Base-by-base conservation (phyloP, 1,140 invertebrate genomes). In the Meloidogyne hapla region DNA sequence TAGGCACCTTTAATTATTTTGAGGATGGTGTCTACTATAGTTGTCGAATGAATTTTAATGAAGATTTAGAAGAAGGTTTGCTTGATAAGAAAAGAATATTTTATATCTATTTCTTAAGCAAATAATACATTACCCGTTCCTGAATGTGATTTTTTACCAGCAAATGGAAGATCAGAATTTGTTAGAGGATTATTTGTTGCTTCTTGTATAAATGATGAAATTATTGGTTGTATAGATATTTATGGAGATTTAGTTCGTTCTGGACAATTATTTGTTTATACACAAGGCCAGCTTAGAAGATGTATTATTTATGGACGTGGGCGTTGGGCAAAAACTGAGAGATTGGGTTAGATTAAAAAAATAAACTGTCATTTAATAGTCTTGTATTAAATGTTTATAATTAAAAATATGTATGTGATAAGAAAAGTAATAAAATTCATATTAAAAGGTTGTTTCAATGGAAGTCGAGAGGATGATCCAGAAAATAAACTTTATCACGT, bases 371-470 rank as follows among this genome's bases (percentile, higher is more conserved):
- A n/a, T n/a, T 33, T 33, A 33, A 4, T 33, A 33, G 33, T 33
- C 8, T 33, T 33, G 33, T 33, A 33, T 33, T 33, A 33, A 33
- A 33, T 13, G 18, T 13, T 26, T 15, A 21, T 71, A 48, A 48
- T 13, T 18, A 13, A 63, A 23, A 63, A 9, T n/a, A n/a, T n/a
- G n/a, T n/a, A n/a, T n/a, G n/a, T n/a, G n/a, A 48, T 23, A 28
- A 12, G 38, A 25, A 4, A 74, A 33, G 38, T 5, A 63, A 28
- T 10, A 40, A 28, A 15, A 25, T 69, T 45, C 0, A 15, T 2
- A 15, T 33, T n/a, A 63, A 40, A 74, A 74, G 81, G 81, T 26
- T 82, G 81, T 68, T 82, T 84, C 63, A 82, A 82, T 42, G 81
- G 81, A 48, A 83, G 74, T 28, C 45, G 48, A 48, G 64, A 69